Percentiles rank a stretch among this genome's conserved stretches.
phyloP scores from a whole-genome alignment of 1,140 invertebrate species.

The Drosophila simulans region DNA sequence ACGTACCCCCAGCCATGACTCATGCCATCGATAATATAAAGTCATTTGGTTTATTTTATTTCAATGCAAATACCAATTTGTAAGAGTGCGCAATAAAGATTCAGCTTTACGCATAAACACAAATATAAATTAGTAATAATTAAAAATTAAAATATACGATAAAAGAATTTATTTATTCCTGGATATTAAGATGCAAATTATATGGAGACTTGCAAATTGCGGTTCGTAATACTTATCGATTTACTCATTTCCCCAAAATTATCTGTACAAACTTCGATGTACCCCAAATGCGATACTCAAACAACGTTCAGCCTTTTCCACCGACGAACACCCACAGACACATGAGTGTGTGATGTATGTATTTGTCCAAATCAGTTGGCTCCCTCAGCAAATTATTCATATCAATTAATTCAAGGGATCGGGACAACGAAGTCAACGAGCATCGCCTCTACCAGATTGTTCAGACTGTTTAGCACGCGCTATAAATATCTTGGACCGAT shows the following conservation, averaged over 20 bases:
- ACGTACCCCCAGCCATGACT: not conserved
- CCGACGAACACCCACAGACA: not conserved
- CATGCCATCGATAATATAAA: no score
- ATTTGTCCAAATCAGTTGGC: constrained; percentile 18
- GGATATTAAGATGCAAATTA: constrained; percentile 25
- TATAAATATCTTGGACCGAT: constrained; percentile 44
- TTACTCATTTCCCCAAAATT: constrained; percentile 32
- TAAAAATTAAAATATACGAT: constrained; percentile 1
- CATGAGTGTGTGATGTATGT: not conserved
- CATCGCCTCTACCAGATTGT: constrained; percentile 45
- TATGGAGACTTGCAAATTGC: constrained; percentile 24
- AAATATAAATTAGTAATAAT: constrained; percentile 8
- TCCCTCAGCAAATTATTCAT: constrained; percentile 20
- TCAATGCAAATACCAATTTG: not conserved
- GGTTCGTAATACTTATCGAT: constrained; percentile 25
- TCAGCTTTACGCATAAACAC: not conserved
- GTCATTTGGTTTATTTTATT: no score
- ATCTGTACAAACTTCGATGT: constrained; percentile 1
- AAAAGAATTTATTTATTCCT: constrained; percentile 10
- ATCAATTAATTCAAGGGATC: constrained; percentile 46
- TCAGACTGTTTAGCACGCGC: constrained; percentile 49
- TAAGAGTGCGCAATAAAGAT: not conserved
- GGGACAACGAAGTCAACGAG: constrained; percentile 29
- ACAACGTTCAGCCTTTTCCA: constrained; percentile 7
- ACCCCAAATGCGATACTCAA: constrained; percentile 7